Conservation (phyloP, 2,797 vertebrate genomes). For the Urosaurus nigricauda region DNA sequence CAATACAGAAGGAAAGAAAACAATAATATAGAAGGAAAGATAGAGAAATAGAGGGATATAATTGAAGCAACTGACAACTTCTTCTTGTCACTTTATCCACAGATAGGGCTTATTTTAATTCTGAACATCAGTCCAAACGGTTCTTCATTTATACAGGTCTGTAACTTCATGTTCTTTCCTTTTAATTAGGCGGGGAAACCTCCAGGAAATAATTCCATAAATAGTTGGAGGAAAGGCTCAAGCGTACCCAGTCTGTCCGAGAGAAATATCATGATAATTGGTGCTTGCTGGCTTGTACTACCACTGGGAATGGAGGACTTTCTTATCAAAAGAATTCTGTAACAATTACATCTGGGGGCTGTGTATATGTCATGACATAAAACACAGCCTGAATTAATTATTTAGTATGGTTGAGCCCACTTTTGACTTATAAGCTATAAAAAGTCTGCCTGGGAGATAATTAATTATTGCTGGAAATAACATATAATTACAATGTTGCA, state of each 20-base stretch:
- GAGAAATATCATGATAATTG: slow-evolving; percentile 58
- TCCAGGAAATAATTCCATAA: slow-evolving; percentile 57
- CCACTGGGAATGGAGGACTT: slow-evolving; percentile 59
- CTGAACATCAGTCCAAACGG: slow-evolving; percentile 10
- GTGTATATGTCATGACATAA: slow-evolving; percentile 75
- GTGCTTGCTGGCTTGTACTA: slow-evolving; percentile 59
- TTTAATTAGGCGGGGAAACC: slow-evolving; percentile 46
- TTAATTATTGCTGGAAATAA: slow-evolving; percentile 80
- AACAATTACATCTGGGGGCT: slow-evolving; percentile 58
- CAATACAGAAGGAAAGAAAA: not conserved
- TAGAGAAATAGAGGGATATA: not conserved
- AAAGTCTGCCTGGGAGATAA: slow-evolving; percentile 74
- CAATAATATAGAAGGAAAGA: slow-evolving; percentile 2
- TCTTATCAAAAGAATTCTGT: slow-evolving; percentile 66
- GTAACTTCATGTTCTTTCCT: slow-evolving; percentile 21
- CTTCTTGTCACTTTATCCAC: not conserved
- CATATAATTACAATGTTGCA: slow-evolving; percentile 80
- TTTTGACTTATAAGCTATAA: slow-evolving; percentile 79
- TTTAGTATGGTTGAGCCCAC: slow-evolving; percentile 74
- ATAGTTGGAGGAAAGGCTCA: slow-evolving; percentile 43
- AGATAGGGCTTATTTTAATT: not conserved
- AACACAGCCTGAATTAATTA: slow-evolving; percentile 75
- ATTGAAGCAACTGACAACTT: not conserved
- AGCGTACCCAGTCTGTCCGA: slow-evolving; percentile 46
- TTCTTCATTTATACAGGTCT: slow-evolving; percentile 18